A percentile compares a stretch with the other conserved stretches of the same genome.
Conservation (phyloP, 2,888 invertebrate species). For the Dichetophora obliterata region DNA sequence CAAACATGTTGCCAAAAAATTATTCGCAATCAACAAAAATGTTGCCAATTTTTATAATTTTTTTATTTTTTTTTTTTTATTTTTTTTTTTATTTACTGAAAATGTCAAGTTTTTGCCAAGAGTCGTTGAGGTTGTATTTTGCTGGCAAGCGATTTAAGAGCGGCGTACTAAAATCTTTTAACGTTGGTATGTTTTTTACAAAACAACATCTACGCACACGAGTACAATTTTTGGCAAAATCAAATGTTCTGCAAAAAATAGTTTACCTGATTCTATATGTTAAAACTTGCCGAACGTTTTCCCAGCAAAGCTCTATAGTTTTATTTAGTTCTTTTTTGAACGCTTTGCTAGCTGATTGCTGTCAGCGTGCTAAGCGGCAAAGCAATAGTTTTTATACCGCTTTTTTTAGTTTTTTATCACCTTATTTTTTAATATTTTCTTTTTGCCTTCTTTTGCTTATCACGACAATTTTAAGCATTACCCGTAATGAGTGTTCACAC, state of each 20-base stretch:
- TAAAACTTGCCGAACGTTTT: too few relatives aligned
- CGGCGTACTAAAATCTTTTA: too few relatives aligned
- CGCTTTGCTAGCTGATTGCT: too few relatives aligned
- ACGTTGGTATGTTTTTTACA: not conserved
- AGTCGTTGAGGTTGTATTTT: not conserved
- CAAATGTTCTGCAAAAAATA: too few relatives aligned
- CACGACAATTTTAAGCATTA: too few relatives aligned
- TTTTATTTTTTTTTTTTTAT: not conserved
- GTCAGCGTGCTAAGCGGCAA: not conserved
- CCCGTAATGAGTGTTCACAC: too few relatives aligned
- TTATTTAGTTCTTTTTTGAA: too few relatives aligned
- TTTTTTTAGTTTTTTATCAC: not conserved
- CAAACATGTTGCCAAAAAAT: slow-evolving; percentile 4
- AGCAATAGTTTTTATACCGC: not conserved
- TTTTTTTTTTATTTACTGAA: not conserved
- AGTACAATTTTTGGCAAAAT: too few relatives aligned
- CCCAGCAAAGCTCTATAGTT: too few relatives aligned
- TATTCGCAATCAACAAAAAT: slow-evolving; percentile 18
- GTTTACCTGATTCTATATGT: too few relatives aligned
- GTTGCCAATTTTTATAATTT: not conserved
- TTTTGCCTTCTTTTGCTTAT: not conserved
- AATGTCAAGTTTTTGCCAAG: too few relatives aligned
- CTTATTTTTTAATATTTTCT: not conserved
- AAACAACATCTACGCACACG: not conserved
- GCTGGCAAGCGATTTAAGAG: not conserved